Evolutionary conservation across 2,888 invertebrate genomes (phyloP), one percentile per base, ranked within the genome.

Genomic region (Erannis defoliaria): DNA sequence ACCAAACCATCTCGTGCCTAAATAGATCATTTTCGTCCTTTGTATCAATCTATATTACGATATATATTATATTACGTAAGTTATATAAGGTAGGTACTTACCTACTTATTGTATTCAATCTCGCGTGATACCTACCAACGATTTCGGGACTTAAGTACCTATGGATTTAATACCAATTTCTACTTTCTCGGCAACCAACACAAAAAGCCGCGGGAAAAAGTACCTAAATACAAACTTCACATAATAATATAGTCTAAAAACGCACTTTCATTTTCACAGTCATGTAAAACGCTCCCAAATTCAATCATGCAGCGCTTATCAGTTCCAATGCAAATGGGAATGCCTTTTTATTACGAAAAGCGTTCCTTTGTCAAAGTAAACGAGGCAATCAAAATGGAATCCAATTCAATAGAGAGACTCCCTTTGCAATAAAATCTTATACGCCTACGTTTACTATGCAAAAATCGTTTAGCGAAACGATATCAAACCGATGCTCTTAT

Each of bases 371-470:
- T 78, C 68, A 64, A 76, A 75, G 64, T 64, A 70, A 74, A 78
- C 72, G 73, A 75, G 71, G 75, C 78, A 73, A 81, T 66, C 48
- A 51, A 35, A 55, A 37, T 53, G 59, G 63, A 56, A 74, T 83
- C 74, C 77, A 74, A 77, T 81, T 73, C 72, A 62, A 71, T 61
- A 68, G 75, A 81, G 77, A 78, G 76, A 73, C 57, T 69, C 75
- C 75, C 74, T 71, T 71, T 55, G 78, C 77, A 86, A 86, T 89
- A 87, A 89, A 89, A 88, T 81, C 78, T 82, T 86, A 87, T 85
- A 84, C 76, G 86, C 82, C 85, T 85, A 83, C 84, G 71, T 77
- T 81, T 81, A 76, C 79, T 86, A 89, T 87, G 89, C 88, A 85
- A 87, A 86, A 84, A 82, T 79, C 79, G 75, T 76, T 78, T 56